Percentiles rank a stretch among this genome's conserved stretches.
These are phyloP conservation scores for Dryas iulia DNA, from an alignment of 1,140 invertebrate genomes.

Conservation along the genomic window DNA sequence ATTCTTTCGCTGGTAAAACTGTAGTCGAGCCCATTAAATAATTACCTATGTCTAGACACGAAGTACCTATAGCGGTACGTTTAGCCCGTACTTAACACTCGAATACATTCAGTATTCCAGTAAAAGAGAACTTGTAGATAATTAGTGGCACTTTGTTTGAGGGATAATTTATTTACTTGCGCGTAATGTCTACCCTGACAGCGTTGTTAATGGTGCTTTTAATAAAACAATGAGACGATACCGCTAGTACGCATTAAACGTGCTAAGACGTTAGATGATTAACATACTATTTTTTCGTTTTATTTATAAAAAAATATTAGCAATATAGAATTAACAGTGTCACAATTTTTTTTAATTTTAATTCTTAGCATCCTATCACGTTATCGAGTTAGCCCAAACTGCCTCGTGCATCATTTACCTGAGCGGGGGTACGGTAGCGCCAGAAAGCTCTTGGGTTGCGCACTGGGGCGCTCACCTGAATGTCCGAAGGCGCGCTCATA, in stretches of 20 bases:
- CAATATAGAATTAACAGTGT: background rate
- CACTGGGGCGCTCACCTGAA: constrained; percentile 83
- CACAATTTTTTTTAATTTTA: background rate
- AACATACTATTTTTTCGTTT: background rate
- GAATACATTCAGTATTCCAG: constrained; percentile 35
- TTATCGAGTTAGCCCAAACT: constrained; percentile 48
- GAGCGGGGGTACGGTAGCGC: constrained; percentile 90
- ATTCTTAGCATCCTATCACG: background rate
- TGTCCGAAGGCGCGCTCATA: constrained; percentile 87
- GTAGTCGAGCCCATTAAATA: constrained; percentile 45
- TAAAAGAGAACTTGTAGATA: constrained; percentile 53
- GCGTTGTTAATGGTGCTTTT: constrained; percentile 60
- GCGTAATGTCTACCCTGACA: constrained; percentile 59
- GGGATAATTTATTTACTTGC: constrained; percentile 67
- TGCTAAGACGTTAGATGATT: constrained; percentile 9
- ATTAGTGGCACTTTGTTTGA: constrained; percentile 65
- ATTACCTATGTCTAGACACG: constrained; percentile 48
- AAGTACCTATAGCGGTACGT: constrained; percentile 39
- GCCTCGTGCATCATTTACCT: constrained; percentile 78
- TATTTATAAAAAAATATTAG: too few relatives aligned
- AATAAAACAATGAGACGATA: constrained; percentile 52
- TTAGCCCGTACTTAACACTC: constrained; percentile 39
- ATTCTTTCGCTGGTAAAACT: constrained; percentile 37
- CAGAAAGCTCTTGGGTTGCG: constrained; percentile 93
- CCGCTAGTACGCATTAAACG: constrained; percentile 23